Base-by-base conservation (phyloP, 2,797 vertebrate genomes). In the Todus mexicanus region DNA sequence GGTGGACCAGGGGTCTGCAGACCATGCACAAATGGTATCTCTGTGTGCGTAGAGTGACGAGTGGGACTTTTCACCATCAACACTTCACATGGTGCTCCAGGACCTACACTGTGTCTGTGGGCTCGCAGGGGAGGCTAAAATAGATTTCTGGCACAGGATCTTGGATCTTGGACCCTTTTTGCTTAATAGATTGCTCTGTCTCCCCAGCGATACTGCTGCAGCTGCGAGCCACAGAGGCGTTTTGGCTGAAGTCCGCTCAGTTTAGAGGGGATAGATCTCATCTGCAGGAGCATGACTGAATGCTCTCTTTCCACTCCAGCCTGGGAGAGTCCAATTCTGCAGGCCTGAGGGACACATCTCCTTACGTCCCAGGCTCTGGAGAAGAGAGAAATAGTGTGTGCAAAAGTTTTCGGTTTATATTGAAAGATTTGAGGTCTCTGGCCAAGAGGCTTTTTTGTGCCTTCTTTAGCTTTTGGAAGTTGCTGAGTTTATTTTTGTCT, bases 191-290 rank as follows among this genome's bases (percentile, higher is more conserved):
- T 89, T 87, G 89, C 92, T 80, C 84, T 92, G 84, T 94, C 78
- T 94, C 92, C 94, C 90, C 65, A 59, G 84, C 26, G 90, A 90
- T 94, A 78, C 15, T 10, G 16, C 75, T 96, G 94, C 95, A 96
- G 94, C 93, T 96, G 95, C 81, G 50, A 95, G 89, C 75, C 89
- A 84, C 94, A 77, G 92, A 87, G 93, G 69, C 81, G 37, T 89
- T 83, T 95, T 96, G 93, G 94, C 94, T 92, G 69, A 48, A 89
- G 72, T 92, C 69, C 81, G 89, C 72, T 77, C 11, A 6, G 54
- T 92, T 93, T 94, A 71, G 84, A 80, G 61, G 57, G 72, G 75
- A 51, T 71, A 43, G 77, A 54, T 89, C 77, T 87, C 71, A 64
- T 71, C 8, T 0, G 78, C 65, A 85, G 73, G 29, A 95, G 45